Evolutionary conservation across 1,140 invertebrate genomes (phyloP), one percentile per base, ranked within the genome.

Genomic region (Neodiprion virginianus): DNA sequence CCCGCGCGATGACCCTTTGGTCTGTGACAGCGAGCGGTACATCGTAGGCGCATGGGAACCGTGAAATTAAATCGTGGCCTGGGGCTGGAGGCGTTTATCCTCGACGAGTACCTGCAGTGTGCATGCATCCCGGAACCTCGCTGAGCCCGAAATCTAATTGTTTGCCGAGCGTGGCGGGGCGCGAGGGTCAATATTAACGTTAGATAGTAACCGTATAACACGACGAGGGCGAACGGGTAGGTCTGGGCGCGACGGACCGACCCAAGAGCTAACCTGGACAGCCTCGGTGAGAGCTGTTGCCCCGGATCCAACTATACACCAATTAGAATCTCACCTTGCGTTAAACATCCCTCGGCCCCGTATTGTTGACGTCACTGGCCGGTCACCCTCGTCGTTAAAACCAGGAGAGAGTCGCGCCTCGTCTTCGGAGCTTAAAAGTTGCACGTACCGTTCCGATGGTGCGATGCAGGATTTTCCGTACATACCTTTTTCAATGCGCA

Each of bases 111-210:
- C 28, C 28, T 40, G 28, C n/a, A 61, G 11, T 17, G 53, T 61
- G n/a, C 53, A 61, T 61, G 11, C 53, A 61, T 61, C 28, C 28
- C 2, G 28, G 28, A 40, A 3, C 28, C 28, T 3, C 28, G 28
- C 28, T 40, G 28, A 61, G 53, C 5, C 53, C n/a, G 53, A 17
- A 61, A 61, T 61, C 53, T 61, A 61, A 17, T 61, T 61, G 53
- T 61, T 61, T 61, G 53, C n/a, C 53, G 53, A 61, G 53, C 11
- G 8, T 12, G 53, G 8, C 4, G 53, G 53, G 53, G 53, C 11
- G 11, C n/a, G n/a, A 61, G 53, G 53, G 53, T 61, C 53, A 61
- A 61, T 61, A 61, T 61, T 61, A 61, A 61, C 53, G 53, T 61
- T 61, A 61, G 53, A 61, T 61, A 8, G 53, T 61, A 40, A 40